Base-by-base conservation (phyloP, 2,113 vertebrate species). In the Apaloderma vittatum region DNA sequence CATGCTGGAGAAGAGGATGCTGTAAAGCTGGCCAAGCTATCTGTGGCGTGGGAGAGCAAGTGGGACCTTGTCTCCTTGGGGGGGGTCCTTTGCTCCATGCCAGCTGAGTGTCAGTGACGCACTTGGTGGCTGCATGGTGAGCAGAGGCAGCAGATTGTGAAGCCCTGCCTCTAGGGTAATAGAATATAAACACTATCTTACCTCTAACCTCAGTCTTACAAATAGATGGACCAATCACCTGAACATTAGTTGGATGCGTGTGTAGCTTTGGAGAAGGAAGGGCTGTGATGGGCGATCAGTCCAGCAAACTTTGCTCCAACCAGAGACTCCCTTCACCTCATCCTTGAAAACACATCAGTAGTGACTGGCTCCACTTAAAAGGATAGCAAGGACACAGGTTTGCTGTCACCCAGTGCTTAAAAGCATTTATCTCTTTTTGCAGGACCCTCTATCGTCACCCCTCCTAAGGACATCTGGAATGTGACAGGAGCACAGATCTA, bases 401-500 rank as follows among this genome's bases (percentile, higher is more conserved):
- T 88, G 40, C 6, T 49, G 36, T 86, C 30, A 51, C 27, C 5
- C 1, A 0, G 11, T 54, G 49, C 48, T 90, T 71, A 61, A 70
- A 91, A 85, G 36, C 15, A 21, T 73, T 90, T 89, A 36, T 70
- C 37, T 21, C 55, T 97, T 15, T 17, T 92, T 79, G 11, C 83
- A 99, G 99, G 98, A 66, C 98, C 99, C n/a, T 98, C 98, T 82
- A 99, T 99, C 0, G 99, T 99, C 92, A 99, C 99, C 1, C 97
- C 98, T 86, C 99, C 99, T 29, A 99, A 98, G 66, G 98, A 99
- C 54, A 98, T 99, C 86, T 99, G 98, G 98, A 99, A 99, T 18
- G 97, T 99, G 82, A 99, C 98, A 11, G 99, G 99, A 37, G 98
- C 99, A 81, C 99, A 99, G 95, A 99, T 99, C 73, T 99, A 98